Evolutionary conservation across 2,888 invertebrate genomes (phyloP).

Genomic region (Biston stratarius): DNA sequence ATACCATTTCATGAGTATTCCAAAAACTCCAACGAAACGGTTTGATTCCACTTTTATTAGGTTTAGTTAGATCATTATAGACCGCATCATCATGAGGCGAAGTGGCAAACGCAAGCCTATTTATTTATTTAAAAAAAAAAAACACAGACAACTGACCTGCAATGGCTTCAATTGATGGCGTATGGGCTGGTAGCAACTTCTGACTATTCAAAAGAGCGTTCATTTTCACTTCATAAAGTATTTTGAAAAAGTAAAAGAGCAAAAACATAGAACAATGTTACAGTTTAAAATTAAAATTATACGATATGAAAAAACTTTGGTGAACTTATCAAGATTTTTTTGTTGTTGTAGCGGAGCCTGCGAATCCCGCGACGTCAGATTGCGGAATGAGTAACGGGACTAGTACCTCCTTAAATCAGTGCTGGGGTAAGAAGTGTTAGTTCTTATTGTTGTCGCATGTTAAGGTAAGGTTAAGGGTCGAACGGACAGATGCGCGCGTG

Average conservation of each 20-base stretch:
- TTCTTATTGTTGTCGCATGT: constrained; percentile 38
- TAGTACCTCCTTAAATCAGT: constrained; percentile 60
- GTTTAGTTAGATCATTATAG: too few species aligned
- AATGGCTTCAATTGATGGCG: constrained; percentile 47
- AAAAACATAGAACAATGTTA: neutral
- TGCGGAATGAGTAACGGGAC: constrained; percentile 63
- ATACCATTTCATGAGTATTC: too few species aligned
- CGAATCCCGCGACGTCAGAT: constrained; percentile 44
- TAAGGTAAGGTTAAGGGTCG: constrained; percentile 55
- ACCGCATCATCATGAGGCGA: too few species aligned
- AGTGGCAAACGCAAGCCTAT: too few species aligned
- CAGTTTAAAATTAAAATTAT: constrained; percentile 8
- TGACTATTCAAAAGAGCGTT: constrained; percentile 54
- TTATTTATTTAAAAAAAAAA: neutral
- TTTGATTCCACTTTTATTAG: too few species aligned
- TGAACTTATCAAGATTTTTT: neutral
- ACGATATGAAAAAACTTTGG: neutral
- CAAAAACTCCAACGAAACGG: too few species aligned
- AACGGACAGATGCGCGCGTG: constrained; percentile 67
- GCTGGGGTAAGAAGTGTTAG: constrained; percentile 59
- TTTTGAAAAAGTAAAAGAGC: neutral
- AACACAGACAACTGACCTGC: constrained; percentile 45
- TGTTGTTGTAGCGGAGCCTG: constrained; percentile 26
- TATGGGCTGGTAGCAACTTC: constrained; percentile 37
- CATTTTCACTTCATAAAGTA: constrained; percentile 45